Conservation (phyloP, 2,888 invertebrate genomes). For the Microdon myrmicae region DNA sequence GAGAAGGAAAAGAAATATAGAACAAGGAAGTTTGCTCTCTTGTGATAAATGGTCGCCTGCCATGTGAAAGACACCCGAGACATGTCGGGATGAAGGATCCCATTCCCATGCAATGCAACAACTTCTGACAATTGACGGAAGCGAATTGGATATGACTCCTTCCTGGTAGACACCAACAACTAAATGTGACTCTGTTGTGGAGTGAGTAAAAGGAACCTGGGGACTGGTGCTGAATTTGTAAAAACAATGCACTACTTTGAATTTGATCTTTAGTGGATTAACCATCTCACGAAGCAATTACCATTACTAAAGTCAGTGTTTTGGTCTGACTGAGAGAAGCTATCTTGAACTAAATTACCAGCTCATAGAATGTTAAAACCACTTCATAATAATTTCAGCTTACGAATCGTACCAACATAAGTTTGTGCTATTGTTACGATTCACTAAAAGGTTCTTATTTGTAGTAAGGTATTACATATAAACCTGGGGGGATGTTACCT, state of each 20-base stretch:
- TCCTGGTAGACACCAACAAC: not conserved
- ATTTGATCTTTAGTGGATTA: slow-evolving; percentile 27
- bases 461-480: too few relatives aligned
- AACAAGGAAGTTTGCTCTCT: slow-evolving; percentile 33
- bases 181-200: not conserved
- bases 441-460: too few relatives aligned
- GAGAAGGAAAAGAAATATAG: slow-evolving; percentile 11
- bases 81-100: not conserved
- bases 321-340: too few relatives aligned
- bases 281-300: slow-evolving; percentile 32
- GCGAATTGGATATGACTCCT: slow-evolving; percentile 34
- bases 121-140: slow-evolving; percentile 49
- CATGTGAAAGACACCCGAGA: slow-evolving; percentile 34
- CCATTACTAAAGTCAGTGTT: too few relatives aligned
- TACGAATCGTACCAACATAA: too few relatives aligned
- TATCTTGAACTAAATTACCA: too few relatives aligned
- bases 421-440: too few relatives aligned
- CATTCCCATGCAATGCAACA: slow-evolving; percentile 27
- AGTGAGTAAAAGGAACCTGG: not conserved
- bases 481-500: too few relatives aligned
- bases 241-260: slow-evolving; percentile 18
- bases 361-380: too few relatives aligned
- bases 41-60: slow-evolving; percentile 48
- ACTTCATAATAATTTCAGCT: too few relatives aligned
- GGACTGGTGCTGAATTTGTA: slow-evolving; percentile 20